Base-by-base conservation (phyloP, 2,797 vertebrate genomes). In the Hoplostethus mediterraneus region DNA sequence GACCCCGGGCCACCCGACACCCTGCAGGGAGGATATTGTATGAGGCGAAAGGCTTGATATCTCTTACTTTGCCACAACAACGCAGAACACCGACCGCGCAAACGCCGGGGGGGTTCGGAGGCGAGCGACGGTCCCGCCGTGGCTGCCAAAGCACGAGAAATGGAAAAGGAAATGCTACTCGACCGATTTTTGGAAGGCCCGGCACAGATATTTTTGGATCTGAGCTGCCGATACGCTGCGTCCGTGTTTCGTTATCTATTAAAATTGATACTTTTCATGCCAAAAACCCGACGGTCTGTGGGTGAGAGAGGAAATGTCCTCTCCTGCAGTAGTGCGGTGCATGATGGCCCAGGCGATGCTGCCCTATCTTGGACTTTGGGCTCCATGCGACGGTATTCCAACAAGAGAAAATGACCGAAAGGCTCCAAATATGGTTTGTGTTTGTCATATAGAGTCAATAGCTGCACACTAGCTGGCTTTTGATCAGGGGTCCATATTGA, bases 1-100 rank as follows among this genome's bases (percentile, higher is more conserved):
- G 95, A 97, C 96, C 93, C 75, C 79, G 21, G 84, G 42, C 13
- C 59, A 59, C 48, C 56, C 14, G 67, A 60, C 56, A 69, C 76
- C 67, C 80, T 86, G 70, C 31, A 36, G 82, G 79, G 63, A 79
- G 78, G 72, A 75, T 79, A 85, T 71, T 74, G 49, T 71, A 63
- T 73, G 52, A 79, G 21, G 57, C 66, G 45, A 65, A 63, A 63
- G 79, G 36, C 51, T 61, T 51, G n/a, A 56, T 73, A 64, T 79
- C 61, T 82, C 69, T 71, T 21, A 17, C 48, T 14, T 21, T 10
- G 57, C 73, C 66, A 62, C 67, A 38, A 48, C 16, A 30, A 12
- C 10, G 17, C 60, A 68, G 62, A 71, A 71, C 47, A 64, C 21
- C 21, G 21, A 21, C 21, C 67, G 13, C 48, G 38, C 57, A 67